These are phyloP conservation scores for Syngnathus scovelli DNA, from an alignment of 2,113 vertebrate species.

Conservation along the genomic window DNA sequence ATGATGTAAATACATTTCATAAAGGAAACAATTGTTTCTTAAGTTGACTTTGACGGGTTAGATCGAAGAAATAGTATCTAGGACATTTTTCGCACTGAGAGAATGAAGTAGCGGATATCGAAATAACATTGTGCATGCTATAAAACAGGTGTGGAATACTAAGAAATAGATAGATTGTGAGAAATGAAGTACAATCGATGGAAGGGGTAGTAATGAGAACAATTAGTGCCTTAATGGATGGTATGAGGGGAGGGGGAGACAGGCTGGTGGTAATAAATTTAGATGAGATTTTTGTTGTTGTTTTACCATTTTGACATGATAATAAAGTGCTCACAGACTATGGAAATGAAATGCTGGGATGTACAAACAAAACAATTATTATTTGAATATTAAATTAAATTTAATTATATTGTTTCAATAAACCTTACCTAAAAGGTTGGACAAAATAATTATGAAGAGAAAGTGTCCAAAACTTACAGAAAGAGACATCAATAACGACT, in stretches of 20 bases:
- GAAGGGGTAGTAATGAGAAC: background rate
- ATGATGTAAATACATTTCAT: constrained; percentile 35
- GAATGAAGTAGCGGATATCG: constrained; percentile 3
- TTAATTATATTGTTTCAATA: too few relatives aligned
- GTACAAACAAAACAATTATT: background rate
- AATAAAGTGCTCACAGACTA: constrained; percentile 3
- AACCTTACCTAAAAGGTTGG: too few relatives aligned
- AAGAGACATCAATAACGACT: background rate
- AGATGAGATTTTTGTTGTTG: background rate
- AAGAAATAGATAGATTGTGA: constrained; percentile 21
- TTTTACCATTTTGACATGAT: constrained; percentile 8
- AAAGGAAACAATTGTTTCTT: constrained; percentile 23
- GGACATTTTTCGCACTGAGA: background rate
- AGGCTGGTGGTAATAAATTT: background rate
- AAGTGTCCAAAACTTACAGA: background rate
- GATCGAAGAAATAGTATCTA: background rate
- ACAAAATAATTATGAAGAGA: too few relatives aligned
- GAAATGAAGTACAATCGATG: background rate
- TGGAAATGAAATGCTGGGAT: background rate
- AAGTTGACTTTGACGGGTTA: background rate
- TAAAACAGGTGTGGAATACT: constrained; percentile 12
- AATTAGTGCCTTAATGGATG: constrained; percentile 4
- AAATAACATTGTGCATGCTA: constrained; percentile 7
- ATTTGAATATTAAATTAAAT: background rate
- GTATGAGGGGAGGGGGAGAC: background rate